Evolutionary conservation across 2,888 invertebrate species (phyloP), one percentile per base, ranked within the genome.

Genomic region (Caenorhabditis japonica): DNA sequence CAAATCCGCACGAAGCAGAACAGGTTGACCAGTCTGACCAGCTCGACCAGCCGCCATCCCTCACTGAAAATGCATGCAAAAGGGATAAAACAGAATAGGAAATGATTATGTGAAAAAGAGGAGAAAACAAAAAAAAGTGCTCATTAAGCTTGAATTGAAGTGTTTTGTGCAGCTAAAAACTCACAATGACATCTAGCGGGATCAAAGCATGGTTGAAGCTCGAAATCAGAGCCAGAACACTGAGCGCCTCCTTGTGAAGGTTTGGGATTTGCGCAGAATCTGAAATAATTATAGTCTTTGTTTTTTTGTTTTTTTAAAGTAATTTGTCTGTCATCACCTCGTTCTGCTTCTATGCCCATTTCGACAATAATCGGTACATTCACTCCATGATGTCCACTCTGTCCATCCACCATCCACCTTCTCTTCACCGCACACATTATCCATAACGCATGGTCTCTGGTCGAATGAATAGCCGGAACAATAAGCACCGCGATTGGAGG

Each of bases 381-480:
- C 75, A 34, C 79, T 79, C 82, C 84, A 87, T 1, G 56, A 62
- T 7, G 82, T 80, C 85, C 85, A 87, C 13, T 82, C 81, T n/a
- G 77, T 74, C 87, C 87, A 87, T 17, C 78, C 79, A 3, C 87
- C 87, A 49, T 87, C 82, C 15, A 83, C 69, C 21, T 77, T 75
- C 15, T 47, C 62, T 3, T 72, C 75, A 53, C 56, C 39, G 38
- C 79, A 79, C 39, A 53, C 61, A 60, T 60, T 52, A 47, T 71
- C 56, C 34, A 71, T 70, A 25, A 69, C 39, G 55, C 87, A 87
- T 27, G 81, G 53, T n/a, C 79, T 69, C 66, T 85, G 84, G 53
- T 87, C 87, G 64, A 87, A 87, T 51, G 87, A 87, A 52, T 84
- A 84, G 13, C 87, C 87, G 19, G 79, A 73, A 70, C 87, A 87